Evolutionary conservation across 2,797 vertebrate genomes (phyloP), one percentile per base, ranked within the genome.

Genomic region (Menidia menidia): DNA sequence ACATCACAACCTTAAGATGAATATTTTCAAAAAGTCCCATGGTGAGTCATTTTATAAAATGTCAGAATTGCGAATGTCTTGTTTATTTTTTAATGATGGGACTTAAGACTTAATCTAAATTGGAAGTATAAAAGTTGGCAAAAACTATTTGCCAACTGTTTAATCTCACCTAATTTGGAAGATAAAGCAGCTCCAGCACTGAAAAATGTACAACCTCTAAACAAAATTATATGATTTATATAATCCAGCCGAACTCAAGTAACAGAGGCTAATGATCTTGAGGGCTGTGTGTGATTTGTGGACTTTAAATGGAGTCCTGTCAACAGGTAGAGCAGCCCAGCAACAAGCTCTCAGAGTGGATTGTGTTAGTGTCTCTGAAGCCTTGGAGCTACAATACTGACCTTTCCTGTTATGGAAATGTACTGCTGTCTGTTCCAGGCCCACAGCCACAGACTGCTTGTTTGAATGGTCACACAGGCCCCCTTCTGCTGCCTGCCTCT

Each of bases 371-470:
- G 65, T 89, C 80, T 86, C 80, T 75, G 73, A 73, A 81, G 73
- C 76, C 55, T 73, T 63, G 58, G 71, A 83, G 86, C 75, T 85
- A 79, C 81, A 88, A 78, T 82, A 62, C 81, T 90, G 87, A 91
- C 90, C 88, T 92, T 92, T 92, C 91, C 90, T 91, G 87, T 90
- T 90, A 87, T 90, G 91, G 89, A 91, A 87, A 91, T 84, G 88
- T 87, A 39, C 85, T 79, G 78, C 81, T 64, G 81, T 60, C 82
- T 76, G 83, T 75, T 81, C 80, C 74, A 80, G 85, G 85, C 74
- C 81, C 57, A 12, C 78, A 77, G 82, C 75, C 90, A 84, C 87
- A 78, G 1, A 18, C 48, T 85, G 77, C 69, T 53, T 62, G 63
- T 82, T 85, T 88, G 65, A 89, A 82, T 77, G 79, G 81, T 73